Evolutionary conservation across 2,888 invertebrate species (phyloP).

Genomic region (Biston stratarius): DNA sequence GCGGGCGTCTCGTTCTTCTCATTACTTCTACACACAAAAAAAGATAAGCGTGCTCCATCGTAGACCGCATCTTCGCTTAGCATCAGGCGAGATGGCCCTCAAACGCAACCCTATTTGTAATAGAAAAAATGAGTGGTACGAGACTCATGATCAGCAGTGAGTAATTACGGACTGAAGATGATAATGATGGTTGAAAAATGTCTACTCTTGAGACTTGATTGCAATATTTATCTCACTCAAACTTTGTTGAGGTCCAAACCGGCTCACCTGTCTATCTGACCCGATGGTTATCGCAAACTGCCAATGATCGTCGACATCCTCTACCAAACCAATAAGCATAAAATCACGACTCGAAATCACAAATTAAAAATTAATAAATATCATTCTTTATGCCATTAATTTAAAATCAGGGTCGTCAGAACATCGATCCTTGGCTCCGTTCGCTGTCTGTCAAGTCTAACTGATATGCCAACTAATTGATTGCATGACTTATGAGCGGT

Average conservation of each 20-base stretch:
- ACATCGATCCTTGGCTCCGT: constrained; percentile 45
- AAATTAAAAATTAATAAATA: constrained; percentile 58
- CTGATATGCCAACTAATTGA: constrained; percentile 75
- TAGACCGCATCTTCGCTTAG: too few relatives aligned
- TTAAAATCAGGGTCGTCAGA: constrained; percentile 44
- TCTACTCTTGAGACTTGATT: not conserved
- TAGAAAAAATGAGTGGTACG: too few relatives aligned
- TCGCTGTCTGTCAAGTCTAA: constrained; percentile 61
- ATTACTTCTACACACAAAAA: too few relatives aligned
- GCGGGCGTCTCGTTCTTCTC: too few relatives aligned
- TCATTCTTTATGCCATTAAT: constrained; percentile 56
- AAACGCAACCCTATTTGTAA: too few relatives aligned
- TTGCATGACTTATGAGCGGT: constrained; percentile 73
- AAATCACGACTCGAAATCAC: constrained; percentile 52
- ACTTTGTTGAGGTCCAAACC: not conserved
- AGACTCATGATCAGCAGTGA: too few relatives aligned
- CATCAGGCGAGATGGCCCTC: too few relatives aligned
- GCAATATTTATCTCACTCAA: not conserved
- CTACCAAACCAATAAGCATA: constrained; percentile 46
- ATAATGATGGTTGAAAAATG: too few relatives aligned
- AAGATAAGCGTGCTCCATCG: too few relatives aligned
- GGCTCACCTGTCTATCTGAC: too few relatives aligned
- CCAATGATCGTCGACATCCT: constrained; percentile 30
- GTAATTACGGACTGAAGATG: too few relatives aligned
- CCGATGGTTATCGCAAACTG: constrained; percentile 17